Conservation (phyloP, 2,888 invertebrate genomes). For the Druceiella hillmani region DNA sequence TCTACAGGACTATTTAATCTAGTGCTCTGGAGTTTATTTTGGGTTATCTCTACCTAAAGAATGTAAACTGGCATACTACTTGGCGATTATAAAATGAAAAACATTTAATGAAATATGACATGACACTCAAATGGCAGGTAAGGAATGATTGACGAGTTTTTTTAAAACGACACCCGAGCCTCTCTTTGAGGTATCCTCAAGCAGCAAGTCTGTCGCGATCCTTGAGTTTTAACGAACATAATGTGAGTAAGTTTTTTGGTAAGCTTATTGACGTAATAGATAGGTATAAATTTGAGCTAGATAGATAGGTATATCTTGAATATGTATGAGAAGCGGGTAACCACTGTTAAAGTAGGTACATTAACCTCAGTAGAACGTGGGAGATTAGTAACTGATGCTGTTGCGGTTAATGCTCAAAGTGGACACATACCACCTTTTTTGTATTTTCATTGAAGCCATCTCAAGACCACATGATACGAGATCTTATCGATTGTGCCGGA, state of each 20-base stretch:
- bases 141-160: constrained; percentile 5
- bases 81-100: constrained; percentile 2
- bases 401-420: constrained; percentile 15
- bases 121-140: constrained; percentile 6
- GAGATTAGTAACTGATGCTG: constrained; percentile 16
- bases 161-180: constrained; percentile 7
- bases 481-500: constrained; percentile 17
- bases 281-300: constrained; percentile 9
- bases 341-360: constrained; percentile 12
- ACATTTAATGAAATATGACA: constrained; percentile 1
- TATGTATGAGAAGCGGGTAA: constrained; percentile 4
- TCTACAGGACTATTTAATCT: constrained; percentile 14
- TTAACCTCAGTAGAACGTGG: constrained; percentile 18
- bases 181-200: constrained; percentile 7
- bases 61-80: constrained; percentile 4
- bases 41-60: constrained; percentile 2
- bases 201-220: constrained; percentile 6
- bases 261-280: constrained; percentile 6
- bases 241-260: constrained; percentile 4
- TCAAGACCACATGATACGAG: constrained; percentile 20
- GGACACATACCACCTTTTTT: constrained; percentile 10
- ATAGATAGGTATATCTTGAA: constrained; percentile 8
- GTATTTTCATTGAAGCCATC: constrained; percentile 16
- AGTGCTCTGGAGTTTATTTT: constrained; percentile 13
- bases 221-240: constrained; percentile 7